Evolutionary conservation across 2,113 vertebrate species (phyloP).

Genomic region (Rynchops niger): DNA sequence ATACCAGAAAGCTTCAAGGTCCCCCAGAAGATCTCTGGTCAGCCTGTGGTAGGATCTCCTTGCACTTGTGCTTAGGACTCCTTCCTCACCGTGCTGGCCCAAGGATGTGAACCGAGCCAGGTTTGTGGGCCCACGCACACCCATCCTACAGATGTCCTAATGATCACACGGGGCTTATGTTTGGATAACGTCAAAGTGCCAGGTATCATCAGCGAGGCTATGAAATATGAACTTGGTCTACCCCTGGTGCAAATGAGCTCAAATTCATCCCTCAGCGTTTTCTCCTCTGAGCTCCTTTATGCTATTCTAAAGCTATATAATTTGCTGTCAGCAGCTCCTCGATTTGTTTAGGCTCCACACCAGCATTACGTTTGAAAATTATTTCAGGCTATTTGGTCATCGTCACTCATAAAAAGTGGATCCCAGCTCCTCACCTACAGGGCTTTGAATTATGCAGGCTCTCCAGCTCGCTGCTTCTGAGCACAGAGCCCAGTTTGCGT

Average conservation of each 20-base stretch:
- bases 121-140: neutral
- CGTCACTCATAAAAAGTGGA: neutral
- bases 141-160: neutral
- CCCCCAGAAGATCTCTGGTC: neutral
- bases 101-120: neutral
- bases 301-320: constrained; percentile 1
- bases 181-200: neutral
- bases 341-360: neutral
- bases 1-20: neutral
- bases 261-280: neutral
- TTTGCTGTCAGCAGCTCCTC: neutral
- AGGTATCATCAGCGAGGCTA: neutral
- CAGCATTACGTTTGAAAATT: neutral
- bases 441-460: neutral
- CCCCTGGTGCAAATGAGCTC: neutral
- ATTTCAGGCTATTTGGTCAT: constrained; percentile 14
- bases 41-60: neutral
- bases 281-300: neutral
- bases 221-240: neutral
- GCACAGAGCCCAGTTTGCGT: neutral
- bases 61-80: neutral
- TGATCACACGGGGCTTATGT: neutral
- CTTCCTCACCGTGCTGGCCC: accelerated
- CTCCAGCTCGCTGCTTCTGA: neutral
- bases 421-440: neutral